Base-by-base conservation (phyloP, 2,888 invertebrate species). In the Andrena bicolor region DNA sequence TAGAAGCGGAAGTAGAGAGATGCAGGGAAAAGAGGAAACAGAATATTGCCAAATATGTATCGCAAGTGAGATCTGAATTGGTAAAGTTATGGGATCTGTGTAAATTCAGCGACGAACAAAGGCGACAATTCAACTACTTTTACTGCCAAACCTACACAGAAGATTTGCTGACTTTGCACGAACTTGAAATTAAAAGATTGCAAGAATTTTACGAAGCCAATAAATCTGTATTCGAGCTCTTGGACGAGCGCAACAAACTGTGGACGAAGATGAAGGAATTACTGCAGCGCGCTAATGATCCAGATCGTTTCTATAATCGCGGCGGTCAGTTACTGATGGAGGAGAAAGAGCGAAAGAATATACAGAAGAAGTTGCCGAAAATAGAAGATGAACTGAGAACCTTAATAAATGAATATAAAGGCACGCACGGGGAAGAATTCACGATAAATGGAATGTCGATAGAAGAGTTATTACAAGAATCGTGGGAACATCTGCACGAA, bases 251-350 rank as follows among this genome's bases (percentile, higher is more conserved):
- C 28, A 28, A 78, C 4, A 56, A 49, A 7, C 35, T 80, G 3
- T 98, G 97, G 96, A 94, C 95, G 28, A 96, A 97, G 90, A 96
- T 97, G 96, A 94, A 96, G 2, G 97, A 97, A 80, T 93, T 98
- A 65, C 97, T 98, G 85, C 95, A 96, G 26, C 96, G 96, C 70
- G 96, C 97, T 0, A 95, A 96, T n/a, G 97, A 97, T 90, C 97
- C 97, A 0, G 96, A 97, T 85, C 95, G 98, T 0, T 98, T 96
- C 91, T 96, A 97, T 88, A 98, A 98, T 93, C 95, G 99, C 51
- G 98, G 98, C 0, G 98, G 98, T 0, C 97, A 97, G 86, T 94
- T 99, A 6, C 94, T 99, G 1, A 96, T 96, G 70, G 98, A 98
- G 92, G 98, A 99, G 93, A 97, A 97, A 89, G 97, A 98, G 90